A percentile compares a stretch with the other conserved stretches of the same genome.
Conservation (phyloP, 2,888 invertebrate genomes). For the Ephialtes manifestator region DNA sequence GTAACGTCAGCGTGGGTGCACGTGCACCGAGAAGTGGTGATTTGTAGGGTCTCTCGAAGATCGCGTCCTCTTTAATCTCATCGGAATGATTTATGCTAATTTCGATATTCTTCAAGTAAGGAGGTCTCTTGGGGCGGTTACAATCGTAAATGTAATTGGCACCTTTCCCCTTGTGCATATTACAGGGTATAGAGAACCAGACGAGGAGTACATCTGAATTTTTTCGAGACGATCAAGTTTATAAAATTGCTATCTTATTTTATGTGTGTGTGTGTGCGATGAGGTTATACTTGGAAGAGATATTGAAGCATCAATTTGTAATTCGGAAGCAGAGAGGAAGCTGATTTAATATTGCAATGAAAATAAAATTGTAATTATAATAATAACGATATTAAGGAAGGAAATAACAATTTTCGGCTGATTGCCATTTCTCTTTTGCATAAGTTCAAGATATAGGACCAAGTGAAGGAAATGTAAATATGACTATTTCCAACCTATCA, state of each 20-base stretch:
- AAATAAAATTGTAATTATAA: too few species aligned
- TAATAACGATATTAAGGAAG: too few species aligned
- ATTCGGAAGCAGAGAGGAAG: slow-evolving; percentile 45
- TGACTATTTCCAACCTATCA: too few species aligned
- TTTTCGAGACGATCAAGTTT: neutral
- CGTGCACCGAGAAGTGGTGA: slow-evolving; percentile 17
- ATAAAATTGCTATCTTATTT: slow-evolving; percentile 5
- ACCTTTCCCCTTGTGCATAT: slow-evolving; percentile 30
- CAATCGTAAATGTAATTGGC: slow-evolving; percentile 51
- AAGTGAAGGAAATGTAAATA: too few species aligned
- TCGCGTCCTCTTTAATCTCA: slow-evolving; percentile 7
- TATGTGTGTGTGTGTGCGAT: neutral
- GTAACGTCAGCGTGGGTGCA: slow-evolving; percentile 31
- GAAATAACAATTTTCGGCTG: too few species aligned
- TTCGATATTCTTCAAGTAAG: neutral
- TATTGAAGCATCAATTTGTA: slow-evolving; percentile 31
- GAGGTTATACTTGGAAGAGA: neutral
- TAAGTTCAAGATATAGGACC: too few species aligned
- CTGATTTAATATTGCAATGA: slow-evolving; percentile 6
- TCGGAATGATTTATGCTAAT: slow-evolving; percentile 45
- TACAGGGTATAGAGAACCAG: neutral
- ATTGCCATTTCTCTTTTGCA: too few species aligned
- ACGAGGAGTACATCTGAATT: neutral
- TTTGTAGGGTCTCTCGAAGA: neutral
- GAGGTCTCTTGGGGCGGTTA: slow-evolving; percentile 3